Conservation (phyloP, 1,140 invertebrate genomes). For the Lepidostoma basale region DNA sequence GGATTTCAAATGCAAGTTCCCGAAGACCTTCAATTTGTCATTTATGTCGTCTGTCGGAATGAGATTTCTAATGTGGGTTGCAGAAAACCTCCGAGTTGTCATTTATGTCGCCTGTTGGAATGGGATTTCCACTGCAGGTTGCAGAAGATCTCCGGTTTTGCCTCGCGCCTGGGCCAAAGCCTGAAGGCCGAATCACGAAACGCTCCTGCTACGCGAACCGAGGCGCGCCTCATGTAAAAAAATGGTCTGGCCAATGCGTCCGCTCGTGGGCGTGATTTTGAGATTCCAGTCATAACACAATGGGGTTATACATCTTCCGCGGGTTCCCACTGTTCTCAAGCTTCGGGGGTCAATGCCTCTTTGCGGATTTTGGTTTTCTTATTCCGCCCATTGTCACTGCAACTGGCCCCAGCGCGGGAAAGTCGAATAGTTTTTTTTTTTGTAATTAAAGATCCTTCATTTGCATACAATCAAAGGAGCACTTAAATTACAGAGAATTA, state of each 20-base stretch:
- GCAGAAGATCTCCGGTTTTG: neutral
- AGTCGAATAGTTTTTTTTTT: too few species aligned
- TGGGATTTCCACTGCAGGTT: neutral
- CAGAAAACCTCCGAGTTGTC: too few species aligned
- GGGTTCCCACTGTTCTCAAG: constrained; percentile 8
- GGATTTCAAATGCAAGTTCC: neutral
- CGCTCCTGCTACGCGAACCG: neutral
- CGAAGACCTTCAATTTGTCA: neutral
- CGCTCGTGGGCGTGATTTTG: constrained; percentile 10
- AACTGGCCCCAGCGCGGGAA: too few species aligned
- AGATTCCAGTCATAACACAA: constrained; percentile 19
- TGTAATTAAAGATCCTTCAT: too few species aligned
- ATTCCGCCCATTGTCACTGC: constrained; percentile 9
- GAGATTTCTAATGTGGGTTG: too few species aligned
- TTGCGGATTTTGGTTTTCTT: constrained; percentile 13
- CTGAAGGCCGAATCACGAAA: neutral
- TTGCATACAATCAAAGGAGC: too few species aligned
- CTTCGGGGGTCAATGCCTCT: constrained; percentile 15
- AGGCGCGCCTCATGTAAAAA: constrained; percentile 1
- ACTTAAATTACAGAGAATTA: too few species aligned
- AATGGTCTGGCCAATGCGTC: neutral
- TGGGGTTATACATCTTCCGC: constrained; percentile 14
- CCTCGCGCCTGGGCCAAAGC: neutral
- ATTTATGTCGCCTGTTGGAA: too few species aligned
- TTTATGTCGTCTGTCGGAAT: too few species aligned